Evolutionary conservation across 1,140 invertebrate species (phyloP).

Genomic region (Sminthurinus signatus): DNA sequence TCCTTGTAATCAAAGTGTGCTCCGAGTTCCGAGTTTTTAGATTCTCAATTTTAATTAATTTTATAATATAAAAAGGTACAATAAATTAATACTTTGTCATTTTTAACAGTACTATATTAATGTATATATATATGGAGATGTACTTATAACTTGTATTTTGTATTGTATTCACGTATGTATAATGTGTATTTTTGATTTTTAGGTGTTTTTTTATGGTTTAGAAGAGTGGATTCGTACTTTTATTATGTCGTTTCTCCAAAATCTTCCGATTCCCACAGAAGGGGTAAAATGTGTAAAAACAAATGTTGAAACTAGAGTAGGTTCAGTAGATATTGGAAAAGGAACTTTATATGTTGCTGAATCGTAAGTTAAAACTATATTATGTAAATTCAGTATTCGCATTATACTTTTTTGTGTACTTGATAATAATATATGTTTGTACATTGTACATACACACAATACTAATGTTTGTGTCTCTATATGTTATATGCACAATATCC

Average conservation of each 20-base stretch:
- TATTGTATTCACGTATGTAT: neutral
- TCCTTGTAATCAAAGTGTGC: neutral
- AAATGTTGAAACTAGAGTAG: conserved; percentile 26
- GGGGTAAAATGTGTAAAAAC: conserved; percentile 19
- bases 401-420: neutral
- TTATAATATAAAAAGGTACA: neutral
- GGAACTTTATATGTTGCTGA: conserved; percentile 34
- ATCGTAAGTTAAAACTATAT: conserved; percentile 17
- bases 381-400: neutral
- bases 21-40: neutral
- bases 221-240: neutral
- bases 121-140: neutral
- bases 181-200: neutral
- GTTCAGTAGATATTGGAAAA: conserved; percentile 22
- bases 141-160: neutral
- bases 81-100: neutral
- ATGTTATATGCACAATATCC: neutral
- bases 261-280: conserved; percentile 33
- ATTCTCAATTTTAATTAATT: neutral
- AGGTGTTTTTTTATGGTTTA: neutral
- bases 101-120: neutral
- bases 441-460: neutral
- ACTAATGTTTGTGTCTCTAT: neutral
- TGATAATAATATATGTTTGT: neutral
- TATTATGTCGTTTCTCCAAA: conserved; percentile 25